These are phyloP conservation scores for Xiphorhynchus erythropygius DNA, from an alignment of 2,797 vertebrate species.

Conservation along the genomic window DNA sequence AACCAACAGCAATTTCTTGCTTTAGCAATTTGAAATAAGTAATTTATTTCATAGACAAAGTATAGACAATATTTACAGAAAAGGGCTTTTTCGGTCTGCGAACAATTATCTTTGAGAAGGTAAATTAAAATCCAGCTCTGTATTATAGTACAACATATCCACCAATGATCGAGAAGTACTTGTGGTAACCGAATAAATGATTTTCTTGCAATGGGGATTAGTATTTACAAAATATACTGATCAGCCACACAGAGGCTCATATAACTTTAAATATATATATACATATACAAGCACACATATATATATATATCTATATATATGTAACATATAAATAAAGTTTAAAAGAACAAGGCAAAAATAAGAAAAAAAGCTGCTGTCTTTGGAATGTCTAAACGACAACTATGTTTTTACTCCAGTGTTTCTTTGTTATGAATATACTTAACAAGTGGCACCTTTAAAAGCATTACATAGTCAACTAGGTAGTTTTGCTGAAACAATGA, in stretches of 20 bases:
- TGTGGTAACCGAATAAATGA: constrained; percentile 42
- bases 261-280: constrained; percentile 65
- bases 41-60: constrained; percentile 57
- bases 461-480: constrained; percentile 35
- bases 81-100: constrained; percentile 25
- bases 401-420: constrained; percentile 60
- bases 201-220: constrained; percentile 36
- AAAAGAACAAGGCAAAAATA: constrained; percentile 56
- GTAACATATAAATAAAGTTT: constrained; percentile 75
- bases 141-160: constrained; percentile 61
- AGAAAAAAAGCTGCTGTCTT: constrained; percentile 67
- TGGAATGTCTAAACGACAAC: constrained; percentile 74
- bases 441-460: constrained; percentile 65
- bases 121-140: constrained; percentile 60
- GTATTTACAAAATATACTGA: constrained; percentile 80
- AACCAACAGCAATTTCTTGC: constrained; percentile 74
- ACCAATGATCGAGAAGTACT: constrained; percentile 61
- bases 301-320: constrained; percentile 68
- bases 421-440: constrained; percentile 48
- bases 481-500: constrained; percentile 63
- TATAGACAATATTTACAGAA: constrained; percentile 70
- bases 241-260: constrained; percentile 74
- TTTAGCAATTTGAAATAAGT: constrained; percentile 57
- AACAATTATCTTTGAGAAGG: constrained; percentile 62
- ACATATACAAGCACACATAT: constrained; percentile 49